phyloP scores from a whole-genome alignment of 2,797 vertebrate genomes.

The Enteromius trimaculatus region DNA sequence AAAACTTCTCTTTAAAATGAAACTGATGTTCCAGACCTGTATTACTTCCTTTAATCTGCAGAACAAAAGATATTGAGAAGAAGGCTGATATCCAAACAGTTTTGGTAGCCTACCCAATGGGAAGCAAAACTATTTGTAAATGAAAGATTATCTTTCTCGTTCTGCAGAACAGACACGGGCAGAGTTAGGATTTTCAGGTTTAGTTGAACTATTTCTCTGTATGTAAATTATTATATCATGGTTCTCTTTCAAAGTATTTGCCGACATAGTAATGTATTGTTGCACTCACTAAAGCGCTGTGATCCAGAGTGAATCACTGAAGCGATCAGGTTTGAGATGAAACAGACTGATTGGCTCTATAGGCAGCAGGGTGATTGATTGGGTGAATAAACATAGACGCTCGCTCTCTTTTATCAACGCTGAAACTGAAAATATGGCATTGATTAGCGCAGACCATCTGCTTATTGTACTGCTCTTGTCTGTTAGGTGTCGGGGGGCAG shows the following conservation, averaged over 20 bases:
- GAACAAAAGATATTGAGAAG: not conserved
- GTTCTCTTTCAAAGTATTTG: constrained; percentile 10
- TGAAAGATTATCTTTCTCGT: not conserved
- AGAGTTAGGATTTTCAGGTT: not conserved
- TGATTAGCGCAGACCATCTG: constrained; percentile 42
- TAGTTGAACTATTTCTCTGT: not conserved
- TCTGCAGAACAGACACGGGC: not conserved
- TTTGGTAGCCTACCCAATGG: not conserved
- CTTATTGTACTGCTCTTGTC: constrained; percentile 19
- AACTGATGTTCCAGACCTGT: not conserved
- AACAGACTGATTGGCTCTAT: not conserved
- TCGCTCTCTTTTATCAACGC: constrained; percentile 12
- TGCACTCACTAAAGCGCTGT: not conserved
- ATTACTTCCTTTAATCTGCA: not conserved
- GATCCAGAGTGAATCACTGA: not conserved
- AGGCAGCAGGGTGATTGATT: constrained; percentile 8
- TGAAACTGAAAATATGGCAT: constrained; percentile 23
- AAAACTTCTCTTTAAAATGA: not conserved
- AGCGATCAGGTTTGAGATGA: not conserved
- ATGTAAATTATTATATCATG: not conserved
- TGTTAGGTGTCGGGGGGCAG: constrained; percentile 11
- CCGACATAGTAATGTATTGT: not conserved
- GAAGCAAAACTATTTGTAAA: not conserved
- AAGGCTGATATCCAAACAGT: not conserved
- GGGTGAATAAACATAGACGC: not conserved